Evolutionary conservation across 2,888 invertebrate genomes (phyloP), one percentile per base, ranked within the genome.

Genomic region (Lathronympha strigana): DNA sequence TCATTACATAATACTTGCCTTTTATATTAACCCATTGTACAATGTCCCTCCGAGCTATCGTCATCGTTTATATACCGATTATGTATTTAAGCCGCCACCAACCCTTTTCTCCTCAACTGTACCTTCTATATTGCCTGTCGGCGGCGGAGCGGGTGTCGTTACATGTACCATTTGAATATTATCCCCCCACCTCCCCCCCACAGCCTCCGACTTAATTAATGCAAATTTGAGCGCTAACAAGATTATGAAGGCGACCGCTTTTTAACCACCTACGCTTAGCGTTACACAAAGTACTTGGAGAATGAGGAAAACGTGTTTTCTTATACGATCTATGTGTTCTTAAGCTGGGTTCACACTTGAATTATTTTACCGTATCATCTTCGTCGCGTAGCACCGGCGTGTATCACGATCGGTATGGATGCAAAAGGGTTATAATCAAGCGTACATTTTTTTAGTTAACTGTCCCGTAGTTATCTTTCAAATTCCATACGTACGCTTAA

Each of bases 141-240:
- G 90, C 83, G 89, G 81, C 80, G 82, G 73, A 83, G 84, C 82
- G 86, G 82, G 83, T 85, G 79, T 84, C 89, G 90, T 92, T 92
- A 91, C 90, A 90, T 92, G 91, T 92, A 91, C 92, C 92, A 92
- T 92, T 92, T 92, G 92, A 92, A 92, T 92, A 92, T 91, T 92
- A 92, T 90, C 91, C 63, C 63, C 63, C 71, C 67, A 72, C 80
- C 74, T 82, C 85, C 86, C 86, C 87, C 87, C 84, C 79, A 72
- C 45, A 45, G 45, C 45, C 45, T 38, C 86, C 87, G n/a, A n/a
- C n/a, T 90, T 92, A 92, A 92, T 92, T 91, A 92, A 92, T 92
- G 91, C 91, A 92, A 92, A 92, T 92, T 92, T 91, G 87, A 88
- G 92, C 85, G 91, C 91, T 92, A 92, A 92, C 91, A 91, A 92